Percentiles rank a stretch among this genome's conserved stretches.
phyloP scores from a whole-genome alignment of 2,888 invertebrate genomes.

The Calameuta pallipes region DNA sequence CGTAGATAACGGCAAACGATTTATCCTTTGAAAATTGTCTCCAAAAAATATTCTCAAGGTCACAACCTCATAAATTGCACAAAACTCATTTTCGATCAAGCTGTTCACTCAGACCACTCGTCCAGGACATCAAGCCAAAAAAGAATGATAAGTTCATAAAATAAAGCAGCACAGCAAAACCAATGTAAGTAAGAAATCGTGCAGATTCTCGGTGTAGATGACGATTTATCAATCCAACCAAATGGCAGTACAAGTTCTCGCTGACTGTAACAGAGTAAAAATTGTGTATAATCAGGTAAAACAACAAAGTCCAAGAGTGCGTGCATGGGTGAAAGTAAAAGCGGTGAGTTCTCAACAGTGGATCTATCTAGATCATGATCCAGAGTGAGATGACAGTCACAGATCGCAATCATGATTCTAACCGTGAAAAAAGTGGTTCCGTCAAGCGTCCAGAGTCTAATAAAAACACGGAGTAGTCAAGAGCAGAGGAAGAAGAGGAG shows the following conservation, averaged over 20 bases:
- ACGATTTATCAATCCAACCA: not conserved
- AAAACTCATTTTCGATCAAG: not conserved
- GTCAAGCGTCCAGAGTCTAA: conserved; percentile 12
- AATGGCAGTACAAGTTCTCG: not conserved
- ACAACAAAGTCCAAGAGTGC: not conserved
- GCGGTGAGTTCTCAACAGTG: not conserved
- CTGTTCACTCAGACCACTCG: not conserved
- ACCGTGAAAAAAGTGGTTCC: conserved; percentile 12
- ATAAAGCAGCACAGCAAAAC: not conserved
- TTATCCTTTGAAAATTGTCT: not conserved
- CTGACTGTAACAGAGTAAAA: not conserved
- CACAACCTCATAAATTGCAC: not conserved
- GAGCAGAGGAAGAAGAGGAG: not conserved
- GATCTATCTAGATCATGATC: not conserved
- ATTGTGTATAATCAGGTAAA: not conserved
- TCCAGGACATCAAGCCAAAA: not conserved
- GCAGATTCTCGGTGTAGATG: not conserved
- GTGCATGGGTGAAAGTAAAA: not conserved
- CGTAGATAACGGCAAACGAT: not conserved
- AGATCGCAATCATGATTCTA: not conserved
- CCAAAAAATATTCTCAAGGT: not conserved
- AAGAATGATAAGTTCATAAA: not conserved
- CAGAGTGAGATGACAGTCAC: not conserved
- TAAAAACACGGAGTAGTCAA: not conserved
- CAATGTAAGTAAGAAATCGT: not conserved